Evolutionary conservation across 2,888 invertebrate genomes (phyloP).

Genomic region (Limnephilus marmoratus): DNA sequence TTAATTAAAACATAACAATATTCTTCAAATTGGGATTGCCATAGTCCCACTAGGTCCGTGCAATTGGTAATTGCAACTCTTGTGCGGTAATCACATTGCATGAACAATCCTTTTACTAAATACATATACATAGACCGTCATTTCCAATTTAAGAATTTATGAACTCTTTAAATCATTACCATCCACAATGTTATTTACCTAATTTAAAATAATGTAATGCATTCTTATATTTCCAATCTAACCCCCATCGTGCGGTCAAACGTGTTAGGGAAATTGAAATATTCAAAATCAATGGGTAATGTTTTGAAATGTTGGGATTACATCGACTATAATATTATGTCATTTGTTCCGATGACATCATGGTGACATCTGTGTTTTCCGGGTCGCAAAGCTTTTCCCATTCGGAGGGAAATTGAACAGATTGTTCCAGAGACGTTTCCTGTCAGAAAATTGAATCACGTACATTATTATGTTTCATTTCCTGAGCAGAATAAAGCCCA

Average conservation of each 20-base stretch:
- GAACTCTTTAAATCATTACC: too few species aligned
- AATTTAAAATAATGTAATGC: too few species aligned
- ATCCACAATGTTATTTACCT: too few species aligned
- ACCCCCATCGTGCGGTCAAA: not conserved
- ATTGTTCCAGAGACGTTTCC: conserved; percentile 31
- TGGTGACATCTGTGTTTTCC: not conserved
- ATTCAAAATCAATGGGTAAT: not conserved
- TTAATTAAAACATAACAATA: too few species aligned
- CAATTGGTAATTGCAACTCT: too few species aligned
- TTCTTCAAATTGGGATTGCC: too few species aligned
- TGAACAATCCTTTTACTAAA: too few species aligned
- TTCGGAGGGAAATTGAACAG: conserved; percentile 39
- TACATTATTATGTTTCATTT: not conserved
- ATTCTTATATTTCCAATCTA: too few species aligned
- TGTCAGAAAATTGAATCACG: conserved; percentile 47
- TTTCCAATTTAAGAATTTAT: too few species aligned
- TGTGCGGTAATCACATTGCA: too few species aligned
- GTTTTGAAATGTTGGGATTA: not conserved
- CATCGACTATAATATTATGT: not conserved
- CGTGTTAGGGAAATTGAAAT: not conserved
- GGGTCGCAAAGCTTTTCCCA: conserved; percentile 18
- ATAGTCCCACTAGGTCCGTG: too few species aligned
- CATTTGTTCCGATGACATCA: not conserved
- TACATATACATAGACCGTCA: too few species aligned
- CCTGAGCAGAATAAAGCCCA: not conserved